These are phyloP conservation scores for Phrynocephalus forsythii DNA, from an alignment of 2,797 vertebrate species.

Conservation along the genomic window DNA sequence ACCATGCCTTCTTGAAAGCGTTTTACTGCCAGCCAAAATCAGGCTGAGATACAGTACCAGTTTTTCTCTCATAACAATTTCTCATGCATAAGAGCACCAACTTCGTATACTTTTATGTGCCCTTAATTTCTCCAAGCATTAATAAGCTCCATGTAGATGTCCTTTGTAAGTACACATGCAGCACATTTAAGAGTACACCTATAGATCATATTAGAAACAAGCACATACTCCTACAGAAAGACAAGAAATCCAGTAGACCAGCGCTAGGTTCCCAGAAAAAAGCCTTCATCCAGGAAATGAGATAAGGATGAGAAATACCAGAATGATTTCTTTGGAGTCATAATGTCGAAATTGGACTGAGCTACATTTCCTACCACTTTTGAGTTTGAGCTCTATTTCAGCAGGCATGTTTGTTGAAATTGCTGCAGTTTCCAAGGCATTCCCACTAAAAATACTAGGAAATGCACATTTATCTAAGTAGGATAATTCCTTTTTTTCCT, in stretches of 20 bases:
- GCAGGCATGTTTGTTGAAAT: neutral
- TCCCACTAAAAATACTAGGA: neutral
- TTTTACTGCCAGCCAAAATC: neutral
- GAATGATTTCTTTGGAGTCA: neutral
- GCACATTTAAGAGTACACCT: too few species aligned
- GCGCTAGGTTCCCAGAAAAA: neutral
- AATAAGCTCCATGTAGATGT: neutral
- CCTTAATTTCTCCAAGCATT: neutral
- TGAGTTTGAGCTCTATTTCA: neutral
- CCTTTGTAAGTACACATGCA: too few species aligned
- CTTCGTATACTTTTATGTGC: neutral
- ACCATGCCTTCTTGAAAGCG: neutral
- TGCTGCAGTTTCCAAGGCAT: neutral
- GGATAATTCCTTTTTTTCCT: slow-evolving; percentile 59
- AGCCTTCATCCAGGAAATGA: neutral
- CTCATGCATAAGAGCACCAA: neutral
- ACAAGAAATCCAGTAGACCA: neutral
- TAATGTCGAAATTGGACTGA: too few species aligned
- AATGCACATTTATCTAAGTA: slow-evolving; percentile 77
- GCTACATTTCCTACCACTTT: neutral
- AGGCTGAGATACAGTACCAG: neutral
- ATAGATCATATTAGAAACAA: neutral
- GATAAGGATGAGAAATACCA: neutral
- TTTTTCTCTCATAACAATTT: neutral
- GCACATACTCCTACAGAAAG: neutral